Percentiles rank a stretch among this genome's conserved stretches.
phyloP scores from a whole-genome alignment of 1,140 invertebrate species.

The Wiebesia pumilae region DNA sequence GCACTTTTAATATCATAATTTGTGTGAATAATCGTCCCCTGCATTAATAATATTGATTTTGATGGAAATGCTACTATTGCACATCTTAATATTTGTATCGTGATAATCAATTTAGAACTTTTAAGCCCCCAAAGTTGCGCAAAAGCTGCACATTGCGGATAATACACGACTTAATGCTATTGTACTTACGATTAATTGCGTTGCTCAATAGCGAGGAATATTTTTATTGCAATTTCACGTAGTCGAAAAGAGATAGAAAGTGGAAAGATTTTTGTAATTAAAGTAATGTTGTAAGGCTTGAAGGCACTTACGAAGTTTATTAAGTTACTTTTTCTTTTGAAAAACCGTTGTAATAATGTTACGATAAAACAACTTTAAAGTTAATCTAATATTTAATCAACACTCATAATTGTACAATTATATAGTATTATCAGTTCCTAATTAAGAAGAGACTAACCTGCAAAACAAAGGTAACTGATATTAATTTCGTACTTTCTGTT shows the following conservation, averaged over 20 bases:
- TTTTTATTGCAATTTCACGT: conserved; percentile 9
- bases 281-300: neutral
- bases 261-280: neutral
- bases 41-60: too few relatives aligned
- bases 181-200: neutral
- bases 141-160: neutral
- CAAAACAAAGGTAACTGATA: neutral
- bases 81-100: too few relatives aligned
- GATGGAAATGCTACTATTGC: too few relatives aligned
- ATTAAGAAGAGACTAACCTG: neutral
- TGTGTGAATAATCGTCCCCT: too few relatives aligned
- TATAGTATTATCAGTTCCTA: conserved; percentile 27
- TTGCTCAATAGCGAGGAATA: neutral
- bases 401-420: conserved; percentile 15
- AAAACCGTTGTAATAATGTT: conserved; percentile 25
- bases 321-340: conserved; percentile 3
- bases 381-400: conserved; percentile 17
- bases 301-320: conserved; percentile 1
- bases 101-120: too few relatives aligned
- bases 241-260: neutral
- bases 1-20: too few relatives aligned
- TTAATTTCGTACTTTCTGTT: conserved; percentile 39
- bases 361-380: neutral
- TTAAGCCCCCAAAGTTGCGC: too few relatives aligned
- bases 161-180: neutral